Percentiles rank a stretch among this genome's conserved stretches.
Evolutionary conservation across 2,888 invertebrate genomes (phyloP).

Genomic region (Dromius quadrimaculatus): DNA sequence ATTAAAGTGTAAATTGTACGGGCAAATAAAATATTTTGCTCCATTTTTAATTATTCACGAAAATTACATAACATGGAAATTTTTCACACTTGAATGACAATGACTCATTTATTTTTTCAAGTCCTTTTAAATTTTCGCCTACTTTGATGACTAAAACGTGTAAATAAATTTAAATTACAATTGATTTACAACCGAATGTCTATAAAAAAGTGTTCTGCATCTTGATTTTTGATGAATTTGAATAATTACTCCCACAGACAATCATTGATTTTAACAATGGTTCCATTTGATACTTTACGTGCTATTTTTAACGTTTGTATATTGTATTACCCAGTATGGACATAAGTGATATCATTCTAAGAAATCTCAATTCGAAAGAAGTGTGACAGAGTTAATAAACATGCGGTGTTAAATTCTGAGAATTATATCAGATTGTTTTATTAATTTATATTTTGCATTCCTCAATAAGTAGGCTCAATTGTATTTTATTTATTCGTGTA

Average conservation of each 20-base stretch:
- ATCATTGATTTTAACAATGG: too few relatives aligned
- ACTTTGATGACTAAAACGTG: not conserved
- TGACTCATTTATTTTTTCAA: not conserved
- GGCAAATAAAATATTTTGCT: conserved; percentile 8
- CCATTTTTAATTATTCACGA: not conserved
- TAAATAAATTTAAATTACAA: not conserved
- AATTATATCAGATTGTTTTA: too few relatives aligned
- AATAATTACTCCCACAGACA: too few relatives aligned
- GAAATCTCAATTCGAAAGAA: too few relatives aligned
- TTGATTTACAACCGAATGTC: not conserved
- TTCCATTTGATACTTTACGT: too few relatives aligned
- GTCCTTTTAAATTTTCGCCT: not conserved
- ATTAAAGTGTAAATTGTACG: conserved; percentile 4
- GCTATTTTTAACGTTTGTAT: not conserved
- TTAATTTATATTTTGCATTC: too few relatives aligned
- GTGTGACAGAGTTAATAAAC: too few relatives aligned
- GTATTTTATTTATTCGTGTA: conserved; percentile 12
- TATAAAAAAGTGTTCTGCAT: not conserved
- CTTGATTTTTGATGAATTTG: too few relatives aligned
- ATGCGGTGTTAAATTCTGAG: too few relatives aligned
- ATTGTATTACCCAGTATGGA: not conserved
- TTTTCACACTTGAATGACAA: not conserved
- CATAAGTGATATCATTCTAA: not conserved
- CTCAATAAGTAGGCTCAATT: not conserved
- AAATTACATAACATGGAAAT: not conserved